phyloP scores from a whole-genome alignment of 2,113 vertebrate species.

The Ifrita kowaldi region DNA sequence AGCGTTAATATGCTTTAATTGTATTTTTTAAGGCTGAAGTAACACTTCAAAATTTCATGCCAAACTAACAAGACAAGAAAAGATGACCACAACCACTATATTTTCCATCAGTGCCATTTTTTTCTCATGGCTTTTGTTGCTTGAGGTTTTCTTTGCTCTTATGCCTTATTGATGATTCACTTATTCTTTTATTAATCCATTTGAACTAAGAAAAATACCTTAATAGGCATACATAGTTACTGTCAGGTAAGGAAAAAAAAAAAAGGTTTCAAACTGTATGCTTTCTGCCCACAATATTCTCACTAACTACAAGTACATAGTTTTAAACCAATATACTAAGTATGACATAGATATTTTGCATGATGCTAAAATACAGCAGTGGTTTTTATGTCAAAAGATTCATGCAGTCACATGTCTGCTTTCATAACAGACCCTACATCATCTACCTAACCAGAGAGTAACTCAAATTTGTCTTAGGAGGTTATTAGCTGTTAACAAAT shows the following conservation, averaged over 20 bases:
- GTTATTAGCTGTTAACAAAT: background rate
- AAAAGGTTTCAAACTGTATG: background rate
- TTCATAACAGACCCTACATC: background rate
- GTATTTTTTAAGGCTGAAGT: background rate
- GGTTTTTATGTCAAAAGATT: background rate
- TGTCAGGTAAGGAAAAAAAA: background rate
- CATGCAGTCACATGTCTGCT: background rate
- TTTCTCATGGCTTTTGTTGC: background rate
- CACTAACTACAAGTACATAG: background rate
- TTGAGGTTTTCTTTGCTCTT: background rate
- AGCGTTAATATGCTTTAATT: background rate
- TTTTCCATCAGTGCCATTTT: background rate
- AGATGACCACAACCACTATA: background rate
- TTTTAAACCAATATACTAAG: background rate
- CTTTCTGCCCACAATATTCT: background rate
- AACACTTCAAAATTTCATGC: background rate
- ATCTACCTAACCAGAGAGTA: background rate
- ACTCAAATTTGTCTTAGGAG: background rate
- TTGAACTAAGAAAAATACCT: background rate
- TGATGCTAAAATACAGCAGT: background rate
- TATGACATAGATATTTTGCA: background rate
- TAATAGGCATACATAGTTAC: background rate
- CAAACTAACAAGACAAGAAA: background rate
- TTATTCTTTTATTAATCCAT: background rate
- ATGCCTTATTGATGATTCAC: background rate